Evolutionary conservation across 2,113 vertebrate genomes (phyloP), one percentile per base, ranked within the genome.

Genomic region (Ceyx margarethae): DNA sequence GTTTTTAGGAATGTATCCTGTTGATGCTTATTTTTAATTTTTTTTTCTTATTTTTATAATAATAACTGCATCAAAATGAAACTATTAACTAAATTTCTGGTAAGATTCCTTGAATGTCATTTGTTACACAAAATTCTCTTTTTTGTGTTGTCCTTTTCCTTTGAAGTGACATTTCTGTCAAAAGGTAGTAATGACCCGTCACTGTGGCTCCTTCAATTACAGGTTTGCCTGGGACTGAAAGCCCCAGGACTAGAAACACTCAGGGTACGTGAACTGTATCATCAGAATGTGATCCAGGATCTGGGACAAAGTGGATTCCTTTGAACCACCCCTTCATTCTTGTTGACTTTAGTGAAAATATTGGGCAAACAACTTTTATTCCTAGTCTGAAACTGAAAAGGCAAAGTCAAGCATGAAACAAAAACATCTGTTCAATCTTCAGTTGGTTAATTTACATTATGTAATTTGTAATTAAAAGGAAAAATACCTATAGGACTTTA

Each of bases 211-310:
- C 26, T 48, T 53, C 66, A 68, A 1, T 61, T 37, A 58, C 22
- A 78, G 7, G 5, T 37, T 62, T 48, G 6, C 16, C 13, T 78
- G 60, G 17, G 19, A 31, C 4, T 61, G 58, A 11, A 87, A 77
- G 13, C 35, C 18, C 10, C 18, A 37, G 33, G 19, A 75, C 8
- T 10, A 45, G 29, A 4, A 43, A 6, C 7, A 13, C 29, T 80
- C 0, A 0, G 3, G 16, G n/a, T 37, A 37, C 64, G 10, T 7
- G 43, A 53, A 42, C 18, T 28, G 5, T 12, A 1, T 35, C 5
- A 37, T 64, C 45, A 88, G 15, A 67, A 71, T 43, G 18, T 40
- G 14, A 45, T 83, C 48, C 10, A 51, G 26, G 11, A 53, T 71
- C 22, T 83, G 21, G 33, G 31, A 37, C 42, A 77, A 31, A 3